Evolutionary conservation across 2,888 invertebrate genomes (phyloP).

Genomic region (Dendrolimus houi): DNA sequence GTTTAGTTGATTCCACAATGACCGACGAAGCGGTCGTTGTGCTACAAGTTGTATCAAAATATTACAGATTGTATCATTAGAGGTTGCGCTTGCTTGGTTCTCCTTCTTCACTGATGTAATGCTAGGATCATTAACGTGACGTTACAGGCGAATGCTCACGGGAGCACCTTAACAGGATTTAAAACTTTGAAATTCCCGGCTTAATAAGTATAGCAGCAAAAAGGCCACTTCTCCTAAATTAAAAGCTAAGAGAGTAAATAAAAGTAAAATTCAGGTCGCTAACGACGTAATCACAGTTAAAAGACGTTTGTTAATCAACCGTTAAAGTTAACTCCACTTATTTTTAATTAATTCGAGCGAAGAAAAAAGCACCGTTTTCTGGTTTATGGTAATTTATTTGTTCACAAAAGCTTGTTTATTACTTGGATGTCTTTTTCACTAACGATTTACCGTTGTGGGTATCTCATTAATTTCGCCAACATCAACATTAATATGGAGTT

Average conservation of each 20-base stretch:
- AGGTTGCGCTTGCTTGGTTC: too few relatives aligned
- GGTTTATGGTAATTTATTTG: not conserved
- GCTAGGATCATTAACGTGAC: too few relatives aligned
- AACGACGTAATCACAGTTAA: not conserved
- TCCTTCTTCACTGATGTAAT: too few relatives aligned
- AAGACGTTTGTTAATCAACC: not conserved
- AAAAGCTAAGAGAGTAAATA: not conserved
- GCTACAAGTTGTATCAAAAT: too few relatives aligned
- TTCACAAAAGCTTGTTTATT: not conserved
- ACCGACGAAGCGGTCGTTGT: too few relatives aligned
- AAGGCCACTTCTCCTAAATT: not conserved
- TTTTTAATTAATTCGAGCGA: not conserved
- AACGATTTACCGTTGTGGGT: not conserved
- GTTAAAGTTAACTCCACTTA: not conserved
- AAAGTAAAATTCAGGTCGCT: not conserved
- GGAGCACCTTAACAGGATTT: too few relatives aligned
- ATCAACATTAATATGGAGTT: too few relatives aligned
- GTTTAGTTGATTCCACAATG: too few relatives aligned
- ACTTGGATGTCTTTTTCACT: not conserved
- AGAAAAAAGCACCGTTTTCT: not conserved
- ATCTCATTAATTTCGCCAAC: not conserved
- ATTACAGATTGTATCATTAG: too few relatives aligned
- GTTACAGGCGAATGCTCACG: too few relatives aligned
- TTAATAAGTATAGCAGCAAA: not conserved
- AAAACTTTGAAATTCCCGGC: not conserved